Evolutionary conservation across 2,797 vertebrate genomes (phyloP).

Genomic region (Petrocephalus schoutedeni): DNA sequence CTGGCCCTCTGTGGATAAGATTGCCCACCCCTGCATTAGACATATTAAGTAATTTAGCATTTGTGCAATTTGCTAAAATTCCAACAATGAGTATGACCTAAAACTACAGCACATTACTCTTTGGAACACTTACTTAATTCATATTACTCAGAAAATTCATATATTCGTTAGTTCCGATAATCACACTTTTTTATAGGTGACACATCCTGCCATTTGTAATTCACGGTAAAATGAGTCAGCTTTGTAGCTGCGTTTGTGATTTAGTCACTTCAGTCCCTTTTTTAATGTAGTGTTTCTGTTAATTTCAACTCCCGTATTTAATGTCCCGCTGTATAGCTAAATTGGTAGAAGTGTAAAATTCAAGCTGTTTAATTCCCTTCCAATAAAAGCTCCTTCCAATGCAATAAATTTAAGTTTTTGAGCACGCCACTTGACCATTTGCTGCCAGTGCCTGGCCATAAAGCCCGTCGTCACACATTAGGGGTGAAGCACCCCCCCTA

Average conservation of each 20-base stretch:
- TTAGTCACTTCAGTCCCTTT: not conserved
- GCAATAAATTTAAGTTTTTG: not conserved
- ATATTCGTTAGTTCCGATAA: not conserved
- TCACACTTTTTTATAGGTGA: not conserved
- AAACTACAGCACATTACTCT: not conserved
- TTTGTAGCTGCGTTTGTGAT: not conserved
- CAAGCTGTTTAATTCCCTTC: not conserved
- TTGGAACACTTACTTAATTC: not conserved
- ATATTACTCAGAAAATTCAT: not conserved
- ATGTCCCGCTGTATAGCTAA: not conserved
- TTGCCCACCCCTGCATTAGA: not conserved
- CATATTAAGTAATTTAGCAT: not conserved
- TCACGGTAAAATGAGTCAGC: not conserved
- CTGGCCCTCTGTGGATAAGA: no score
- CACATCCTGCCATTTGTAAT: not conserved
- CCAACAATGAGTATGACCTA: not conserved
- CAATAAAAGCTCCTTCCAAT: not conserved
- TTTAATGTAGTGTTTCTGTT: not conserved
- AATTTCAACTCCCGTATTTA: not conserved
- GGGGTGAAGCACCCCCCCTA: no score
- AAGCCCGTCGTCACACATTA: not conserved
- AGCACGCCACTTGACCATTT: not conserved
- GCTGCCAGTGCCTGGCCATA: not conserved
- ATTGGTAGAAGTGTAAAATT: slow-evolving; percentile 7
- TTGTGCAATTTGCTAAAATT: not conserved